Evolutionary conservation across 2,797 vertebrate genomes (phyloP).

Genomic region (Gallirallus australis): DNA sequence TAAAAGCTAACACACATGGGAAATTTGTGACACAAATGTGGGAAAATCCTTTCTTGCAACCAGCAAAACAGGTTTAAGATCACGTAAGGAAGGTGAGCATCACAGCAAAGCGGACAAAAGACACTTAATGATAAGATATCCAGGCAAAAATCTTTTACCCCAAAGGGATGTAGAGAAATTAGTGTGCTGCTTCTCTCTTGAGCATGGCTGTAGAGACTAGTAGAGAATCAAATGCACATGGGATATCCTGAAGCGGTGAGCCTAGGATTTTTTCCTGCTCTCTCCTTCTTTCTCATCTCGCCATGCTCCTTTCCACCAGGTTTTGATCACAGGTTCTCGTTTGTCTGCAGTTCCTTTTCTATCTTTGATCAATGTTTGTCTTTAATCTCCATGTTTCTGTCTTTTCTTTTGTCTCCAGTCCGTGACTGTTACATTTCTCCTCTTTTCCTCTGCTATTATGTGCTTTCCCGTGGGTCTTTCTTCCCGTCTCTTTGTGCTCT

Average conservation of each 20-base stretch:
- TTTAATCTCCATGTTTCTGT: constrained; percentile 42
- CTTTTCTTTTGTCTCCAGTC: constrained; percentile 35
- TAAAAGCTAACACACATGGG: background rate
- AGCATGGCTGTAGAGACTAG: background rate
- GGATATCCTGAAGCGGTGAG: background rate
- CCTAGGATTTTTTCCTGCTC: background rate
- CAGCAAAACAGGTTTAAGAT: background rate
- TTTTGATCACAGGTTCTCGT: constrained; percentile 44
- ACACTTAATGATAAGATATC: background rate
- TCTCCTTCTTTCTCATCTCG: background rate
- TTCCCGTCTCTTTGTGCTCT: constrained; percentile 5
- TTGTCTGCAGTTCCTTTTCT: constrained; percentile 34
- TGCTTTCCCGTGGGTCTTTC: background rate
- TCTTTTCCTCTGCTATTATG: background rate
- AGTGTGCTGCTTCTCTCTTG: background rate
- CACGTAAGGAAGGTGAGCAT: background rate
- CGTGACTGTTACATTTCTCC: background rate
- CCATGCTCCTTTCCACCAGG: background rate
- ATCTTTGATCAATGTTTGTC: constrained; percentile 46
- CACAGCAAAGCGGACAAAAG: background rate
- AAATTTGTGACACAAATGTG: background rate
- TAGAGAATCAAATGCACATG: background rate
- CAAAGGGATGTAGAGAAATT: background rate
- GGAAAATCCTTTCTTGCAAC: background rate
- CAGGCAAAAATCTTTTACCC: background rate